Evolutionary conservation across 1,140 invertebrate species (phyloP).

Genomic region (Grapholita molesta): DNA sequence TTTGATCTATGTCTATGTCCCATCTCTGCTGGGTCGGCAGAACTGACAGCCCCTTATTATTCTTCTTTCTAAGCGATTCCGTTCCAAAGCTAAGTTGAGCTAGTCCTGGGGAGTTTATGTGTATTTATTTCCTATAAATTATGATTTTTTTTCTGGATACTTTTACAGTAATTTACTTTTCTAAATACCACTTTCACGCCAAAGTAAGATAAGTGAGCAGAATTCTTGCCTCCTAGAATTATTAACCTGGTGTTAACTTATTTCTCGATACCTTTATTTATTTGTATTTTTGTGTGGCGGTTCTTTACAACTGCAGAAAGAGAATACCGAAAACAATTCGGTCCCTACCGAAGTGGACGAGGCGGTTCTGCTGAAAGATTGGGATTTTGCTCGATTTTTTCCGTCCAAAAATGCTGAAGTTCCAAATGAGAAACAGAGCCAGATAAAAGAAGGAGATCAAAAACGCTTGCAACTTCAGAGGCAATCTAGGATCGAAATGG

Average conservation of each 20-base stretch:
- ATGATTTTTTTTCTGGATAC: not conserved
- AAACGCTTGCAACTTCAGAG: conserved; percentile 61
- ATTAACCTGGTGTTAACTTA: conserved; percentile 21
- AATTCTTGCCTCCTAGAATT: conserved; percentile 21
- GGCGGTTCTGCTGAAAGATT: conserved; percentile 87
- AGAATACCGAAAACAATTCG: conserved; percentile 60
- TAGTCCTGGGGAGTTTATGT: not conserved
- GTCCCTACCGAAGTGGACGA: conserved; percentile 82
- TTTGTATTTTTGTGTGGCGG: conserved; percentile 66
- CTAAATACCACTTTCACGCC: conserved; percentile 52
- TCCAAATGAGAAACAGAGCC: conserved; percentile 63
- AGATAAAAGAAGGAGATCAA: conserved; percentile 58
- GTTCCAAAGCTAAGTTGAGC: not conserved
- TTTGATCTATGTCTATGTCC: not conserved
- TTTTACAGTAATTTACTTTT: not conserved
- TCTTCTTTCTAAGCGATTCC: not conserved
- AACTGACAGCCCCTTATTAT: not conserved
- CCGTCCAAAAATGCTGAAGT: conserved; percentile 74
- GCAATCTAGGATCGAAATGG: conserved; percentile 64
- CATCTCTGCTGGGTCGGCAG: not conserved
- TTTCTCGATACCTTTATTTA: conserved; percentile 51
- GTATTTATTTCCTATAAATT: not conserved
- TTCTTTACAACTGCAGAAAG: conserved; percentile 67
- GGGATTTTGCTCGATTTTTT: conserved; percentile 91
- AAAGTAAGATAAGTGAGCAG: conserved; percentile 73